Evolutionary conservation across 2,797 vertebrate genomes (phyloP), one percentile per base, ranked within the genome.

Genomic region (Nothura maculosa): DNA sequence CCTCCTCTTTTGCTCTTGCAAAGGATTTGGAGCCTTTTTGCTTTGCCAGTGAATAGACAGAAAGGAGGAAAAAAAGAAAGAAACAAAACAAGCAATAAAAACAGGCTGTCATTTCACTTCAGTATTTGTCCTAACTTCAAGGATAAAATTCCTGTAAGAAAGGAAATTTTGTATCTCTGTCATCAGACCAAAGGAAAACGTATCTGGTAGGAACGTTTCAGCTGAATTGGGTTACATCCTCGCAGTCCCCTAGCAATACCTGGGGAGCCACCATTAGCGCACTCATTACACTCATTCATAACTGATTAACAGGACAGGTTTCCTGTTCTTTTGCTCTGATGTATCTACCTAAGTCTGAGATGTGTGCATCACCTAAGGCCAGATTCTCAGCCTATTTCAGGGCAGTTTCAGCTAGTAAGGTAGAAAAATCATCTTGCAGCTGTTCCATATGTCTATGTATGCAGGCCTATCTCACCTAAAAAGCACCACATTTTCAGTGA

Each of bases 31-130:
- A 22, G 9, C 8, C 48, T 9, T 74, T 25, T 1, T 9, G 32
- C 12, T 9, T 7, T 58, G 42, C 15, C 60, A 22, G 24, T 17
- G 72, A 60, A 30, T 4, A 22, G 60, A 76, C 19, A 50, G 50
- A 87, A 87, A 87, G 19, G 48, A 85, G 45, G 13, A 76, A n/a
- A 30, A 69, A 58, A 82, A n/a, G 27, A 73, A 64, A 48, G 10
- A 21, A 47, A 47, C 11, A 24, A 48, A 48, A 24, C 47, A 13
- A 48, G 24, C 11, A 48, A 24, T 48, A 82, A 34, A 30, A 73
- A 64, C 38, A 72, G 1, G 20, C 32, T 76, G 30, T 27, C 12
- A 15, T 40, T 60, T 63, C 0, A 0, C 45, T 18, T 36, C 7
- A 86, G 25, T 38, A 17, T 55, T 88, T 81, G 32, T 60, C 27